phyloP scores from a whole-genome alignment of 2,797 vertebrate species.

The Loris lydekkerianus region DNA sequence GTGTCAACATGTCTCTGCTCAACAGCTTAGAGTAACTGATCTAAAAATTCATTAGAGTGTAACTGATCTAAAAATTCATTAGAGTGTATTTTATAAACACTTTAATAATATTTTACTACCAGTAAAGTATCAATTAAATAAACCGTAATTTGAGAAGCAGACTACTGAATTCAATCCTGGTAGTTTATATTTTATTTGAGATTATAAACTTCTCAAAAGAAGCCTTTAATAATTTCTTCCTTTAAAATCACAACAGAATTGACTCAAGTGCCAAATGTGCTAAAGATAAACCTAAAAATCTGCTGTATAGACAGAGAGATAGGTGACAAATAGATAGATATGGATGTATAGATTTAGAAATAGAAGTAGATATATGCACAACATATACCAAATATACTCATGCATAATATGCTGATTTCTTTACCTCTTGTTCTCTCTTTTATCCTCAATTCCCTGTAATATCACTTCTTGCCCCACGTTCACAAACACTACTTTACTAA shows the following conservation, averaged over 20 bases:
- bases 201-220: background rate
- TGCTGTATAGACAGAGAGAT: background rate
- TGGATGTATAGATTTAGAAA: background rate
- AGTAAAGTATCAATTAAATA: background rate
- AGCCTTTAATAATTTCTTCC: background rate
- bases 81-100: background rate
- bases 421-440: background rate
- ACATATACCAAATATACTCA: background rate
- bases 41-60: background rate
- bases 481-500: constrained; percentile 2
- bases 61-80: background rate
- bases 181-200: background rate
- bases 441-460: background rate
- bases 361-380: background rate
- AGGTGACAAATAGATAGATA: no score
- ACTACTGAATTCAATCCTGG: background rate
- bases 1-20: background rate
- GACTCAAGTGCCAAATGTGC: background rate
- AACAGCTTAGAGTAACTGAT: background rate
- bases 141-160: background rate
- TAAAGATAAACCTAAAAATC: background rate
- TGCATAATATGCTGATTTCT: background rate
- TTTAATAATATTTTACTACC: background rate
- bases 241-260: background rate
- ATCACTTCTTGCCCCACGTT: background rate